A percentile compares a stretch with the other conserved stretches of the same genome.
Evolutionary conservation across 2,113 vertebrate genomes (phyloP).

Genomic region (Pteronura brasiliensis): DNA sequence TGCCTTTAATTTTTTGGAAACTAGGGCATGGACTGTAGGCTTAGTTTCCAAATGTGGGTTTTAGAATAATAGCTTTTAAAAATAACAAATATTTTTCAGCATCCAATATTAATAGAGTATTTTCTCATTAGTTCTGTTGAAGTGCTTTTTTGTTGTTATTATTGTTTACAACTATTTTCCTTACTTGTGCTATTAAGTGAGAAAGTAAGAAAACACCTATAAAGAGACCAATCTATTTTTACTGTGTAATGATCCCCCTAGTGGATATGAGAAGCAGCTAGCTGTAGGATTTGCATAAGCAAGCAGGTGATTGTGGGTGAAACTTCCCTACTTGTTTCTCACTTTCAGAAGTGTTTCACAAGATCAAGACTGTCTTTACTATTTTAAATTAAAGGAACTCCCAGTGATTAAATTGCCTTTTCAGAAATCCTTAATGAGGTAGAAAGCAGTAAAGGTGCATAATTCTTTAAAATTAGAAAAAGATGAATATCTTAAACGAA

Average conservation of each 20-base stretch:
- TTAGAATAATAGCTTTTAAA: background rate
- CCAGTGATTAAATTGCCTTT: background rate
- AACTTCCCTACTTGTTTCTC: constrained; percentile 27
- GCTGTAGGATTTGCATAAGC: constrained; percentile 55
- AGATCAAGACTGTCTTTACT: constrained; percentile 4
- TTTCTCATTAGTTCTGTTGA: background rate
- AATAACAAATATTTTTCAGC: background rate
- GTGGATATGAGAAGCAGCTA: constrained; percentile 68
- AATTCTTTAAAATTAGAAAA: constrained; percentile 2
- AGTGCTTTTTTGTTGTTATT: background rate
- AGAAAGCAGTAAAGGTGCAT: background rate
- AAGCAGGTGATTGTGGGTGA: constrained; percentile 60
- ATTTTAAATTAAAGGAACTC: constrained; percentile 48
- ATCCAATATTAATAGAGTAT: background rate
- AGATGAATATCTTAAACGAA: constrained; percentile 19
- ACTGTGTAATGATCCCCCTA: constrained; percentile 77
- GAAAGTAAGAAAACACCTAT: constrained; percentile 61
- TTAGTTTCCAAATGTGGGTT: constrained; percentile 2
- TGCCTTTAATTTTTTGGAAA: constrained; percentile 23
- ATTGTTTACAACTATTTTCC: constrained; percentile 24
- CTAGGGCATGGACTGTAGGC: background rate
- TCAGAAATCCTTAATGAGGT: background rate
- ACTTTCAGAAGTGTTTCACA: constrained; percentile 32
- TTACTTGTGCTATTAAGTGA: constrained; percentile 41
- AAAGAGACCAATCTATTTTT: constrained; percentile 57